Evolutionary conservation across 1,140 invertebrate species (phyloP).

Genomic region (Paralvinella palmiformis): DNA sequence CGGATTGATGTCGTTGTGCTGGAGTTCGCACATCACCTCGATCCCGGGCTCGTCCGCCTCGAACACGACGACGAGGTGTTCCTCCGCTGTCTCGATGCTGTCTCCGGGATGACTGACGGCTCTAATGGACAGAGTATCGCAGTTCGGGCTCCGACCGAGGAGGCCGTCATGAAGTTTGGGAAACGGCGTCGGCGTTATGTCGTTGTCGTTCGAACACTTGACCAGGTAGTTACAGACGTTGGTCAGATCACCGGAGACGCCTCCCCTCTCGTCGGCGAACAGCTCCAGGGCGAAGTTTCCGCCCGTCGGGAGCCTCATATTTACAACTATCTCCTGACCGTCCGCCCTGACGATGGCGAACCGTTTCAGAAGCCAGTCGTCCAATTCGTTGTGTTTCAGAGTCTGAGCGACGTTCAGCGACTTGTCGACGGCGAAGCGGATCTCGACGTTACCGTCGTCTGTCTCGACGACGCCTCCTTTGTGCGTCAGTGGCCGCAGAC

Average conservation of each 20-base stretch:
- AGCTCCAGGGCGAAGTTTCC: constrained; percentile 43
- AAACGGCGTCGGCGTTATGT: constrained; percentile 28
- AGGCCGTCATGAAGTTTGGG: constrained; percentile 35
- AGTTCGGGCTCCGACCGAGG: constrained; percentile 29
- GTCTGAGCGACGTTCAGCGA: constrained; percentile 27
- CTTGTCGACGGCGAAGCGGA: constrained; percentile 33
- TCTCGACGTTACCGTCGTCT: constrained; percentile 23
- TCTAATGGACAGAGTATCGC: constrained; percentile 31
- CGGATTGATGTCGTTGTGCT: constrained; percentile 29
- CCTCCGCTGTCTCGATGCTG: constrained; percentile 26
- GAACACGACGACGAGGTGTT: constrained; percentile 28
- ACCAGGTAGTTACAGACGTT: constrained; percentile 46
- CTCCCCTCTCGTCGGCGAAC: constrained; percentile 32
- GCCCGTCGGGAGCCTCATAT: constrained; percentile 34
- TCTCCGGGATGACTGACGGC: constrained; percentile 29
- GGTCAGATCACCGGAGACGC: constrained; percentile 32
- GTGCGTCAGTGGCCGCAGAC: constrained; percentile 37
- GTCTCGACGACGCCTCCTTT: constrained; percentile 14
- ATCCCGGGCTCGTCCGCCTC: constrained; percentile 26
- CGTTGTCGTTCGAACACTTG: background rate
- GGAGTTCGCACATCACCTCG: constrained; percentile 37
- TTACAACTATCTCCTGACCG: constrained; percentile 34
- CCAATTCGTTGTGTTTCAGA: constrained; percentile 35
- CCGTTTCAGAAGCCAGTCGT: constrained; percentile 40
- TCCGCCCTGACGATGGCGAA: constrained; percentile 33